A percentile compares a stretch with the other conserved stretches of the same genome.
Conservation (phyloP, 1,140 invertebrate species). For the Cyclargus thomasi region DNA sequence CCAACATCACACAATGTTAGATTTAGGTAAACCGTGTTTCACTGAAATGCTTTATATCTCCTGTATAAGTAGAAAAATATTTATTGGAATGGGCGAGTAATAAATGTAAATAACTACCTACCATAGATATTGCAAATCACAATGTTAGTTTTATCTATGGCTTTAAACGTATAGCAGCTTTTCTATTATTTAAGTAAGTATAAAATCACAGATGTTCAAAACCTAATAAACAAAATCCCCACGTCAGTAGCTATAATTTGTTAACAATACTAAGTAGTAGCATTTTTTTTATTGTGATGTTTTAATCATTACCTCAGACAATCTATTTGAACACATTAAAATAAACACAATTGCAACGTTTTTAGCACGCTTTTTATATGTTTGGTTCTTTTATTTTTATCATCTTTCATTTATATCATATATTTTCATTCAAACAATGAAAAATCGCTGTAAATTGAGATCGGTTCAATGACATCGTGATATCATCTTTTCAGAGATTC, state of each 20-base stretch:
- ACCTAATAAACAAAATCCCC: no score
- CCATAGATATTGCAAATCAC: neutral
- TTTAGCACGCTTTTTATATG: neutral
- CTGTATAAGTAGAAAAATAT: neutral
- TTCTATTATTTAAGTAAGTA: neutral
- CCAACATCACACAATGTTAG: constrained; percentile 12
- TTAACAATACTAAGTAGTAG: no score
- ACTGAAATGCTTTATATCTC: constrained; percentile 18
- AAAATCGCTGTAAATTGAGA: no score
- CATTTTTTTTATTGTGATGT: neutral
- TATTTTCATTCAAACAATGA: neutral
- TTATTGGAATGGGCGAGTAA: neutral
- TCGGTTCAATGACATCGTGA: neutral
- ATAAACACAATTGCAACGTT: neutral
- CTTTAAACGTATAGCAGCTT: neutral
- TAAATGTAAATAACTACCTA: neutral
- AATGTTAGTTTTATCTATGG: neutral
- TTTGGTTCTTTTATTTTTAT: neutral
- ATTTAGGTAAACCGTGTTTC: constrained; percentile 17
- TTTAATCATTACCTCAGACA: no score
- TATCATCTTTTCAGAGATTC: constrained; percentile 81
- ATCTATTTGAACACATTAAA: no score
- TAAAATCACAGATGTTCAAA: no score
- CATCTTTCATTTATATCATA: neutral
- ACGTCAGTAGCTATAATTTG: no score